These are phyloP conservation scores for Lytechinus pictus DNA, from an alignment of 35 echinoderm and acorn worm genomes.

Conservation along the genomic window DNA sequence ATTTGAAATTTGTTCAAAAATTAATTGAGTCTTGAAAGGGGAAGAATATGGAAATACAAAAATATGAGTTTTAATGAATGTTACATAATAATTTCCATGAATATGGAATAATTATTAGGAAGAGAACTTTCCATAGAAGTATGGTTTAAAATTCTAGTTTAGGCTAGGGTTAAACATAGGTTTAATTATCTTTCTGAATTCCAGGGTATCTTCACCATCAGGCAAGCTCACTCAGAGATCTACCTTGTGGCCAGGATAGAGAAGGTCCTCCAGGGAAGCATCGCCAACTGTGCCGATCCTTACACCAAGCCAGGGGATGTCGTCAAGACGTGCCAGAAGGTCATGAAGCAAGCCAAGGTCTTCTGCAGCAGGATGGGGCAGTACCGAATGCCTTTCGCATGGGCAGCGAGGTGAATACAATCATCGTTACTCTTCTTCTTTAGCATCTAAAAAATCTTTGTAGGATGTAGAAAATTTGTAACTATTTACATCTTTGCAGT, in stretches of 20 bases:
- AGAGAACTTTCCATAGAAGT: too few relatives aligned
- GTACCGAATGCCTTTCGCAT: conserved; percentile 99
- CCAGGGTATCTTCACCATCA: conserved; percentile 93
- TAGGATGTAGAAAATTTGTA: too few relatives aligned
- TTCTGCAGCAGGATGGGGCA: conserved; percentile 82
- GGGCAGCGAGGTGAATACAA: conserved; percentile 88
- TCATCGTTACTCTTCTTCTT: too few relatives aligned
- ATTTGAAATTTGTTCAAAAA: too few relatives aligned
- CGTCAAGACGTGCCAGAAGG: conserved; percentile 87
- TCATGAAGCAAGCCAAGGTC: conserved; percentile 84
- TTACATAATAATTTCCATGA: too few relatives aligned
- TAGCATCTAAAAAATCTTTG: too few relatives aligned
- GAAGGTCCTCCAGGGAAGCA: conserved; percentile 92
- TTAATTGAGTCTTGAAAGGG: too few relatives aligned
- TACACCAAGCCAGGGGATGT: conserved; percentile 93
- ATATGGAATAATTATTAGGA: too few relatives aligned
- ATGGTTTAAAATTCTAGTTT: background rate
- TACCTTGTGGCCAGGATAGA: conserved; percentile 95
- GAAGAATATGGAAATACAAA: too few relatives aligned
- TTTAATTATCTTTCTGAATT: conserved; percentile 3
- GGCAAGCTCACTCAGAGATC: conserved; percentile 84
- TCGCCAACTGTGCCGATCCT: conserved; percentile 83
- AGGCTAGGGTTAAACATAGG: too few relatives aligned
- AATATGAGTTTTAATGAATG: too few relatives aligned
- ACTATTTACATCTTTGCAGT: too few relatives aligned